Evolutionary conservation across 92 coral and sea anemone genomes (phyloP), one percentile per base, ranked within the genome.

Genomic region (Plumapathes pennacea): DNA sequence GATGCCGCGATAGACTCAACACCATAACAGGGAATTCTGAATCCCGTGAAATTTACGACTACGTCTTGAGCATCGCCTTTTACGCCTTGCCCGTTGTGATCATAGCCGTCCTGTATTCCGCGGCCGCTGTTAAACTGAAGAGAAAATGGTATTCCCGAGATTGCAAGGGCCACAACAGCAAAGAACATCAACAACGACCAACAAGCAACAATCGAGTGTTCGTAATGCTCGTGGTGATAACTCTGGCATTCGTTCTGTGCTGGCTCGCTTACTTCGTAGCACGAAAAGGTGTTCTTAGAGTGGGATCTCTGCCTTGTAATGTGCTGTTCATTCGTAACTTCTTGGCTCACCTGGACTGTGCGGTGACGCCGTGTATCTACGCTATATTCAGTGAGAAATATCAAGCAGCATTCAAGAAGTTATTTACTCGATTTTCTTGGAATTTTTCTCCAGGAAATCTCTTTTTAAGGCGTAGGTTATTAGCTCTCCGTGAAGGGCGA

Each of bases 291-390:
- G 72, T 65, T 3, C 6, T 65, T 33, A 42, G 23, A 4, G 27
- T 62, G 0, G 1, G 1, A 21, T 46, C 27, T 4, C 21, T 65
- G 15, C 38, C 62, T 10, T 65, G 72, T 43, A 40, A 65, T 13
- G 29, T 65, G 37, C 52, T 27, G 20, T 65, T 50, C 29, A 2
- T 65, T 10, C 38, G 72, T n/a, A 60, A 50, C 11, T 34, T 65
- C 29, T 55, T 50, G 5, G 72, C 72, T 18, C 72, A 65, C 36
- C 51, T 74, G 11, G 71, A 79, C 62, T 62, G 80, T 32, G 72
- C 73, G 31, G 25, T 71, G 12, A 79, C 75, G 13, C 85, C 85
- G 0, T 46, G 70, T 4, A 43, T 79, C 26, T 79, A 79, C 28
- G 55, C 44, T 38, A 28, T 46, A 7, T 79, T 64, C 36, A 79